phyloP scores from a whole-genome alignment of 2,888 invertebrate species.

The Plebejus argus region DNA sequence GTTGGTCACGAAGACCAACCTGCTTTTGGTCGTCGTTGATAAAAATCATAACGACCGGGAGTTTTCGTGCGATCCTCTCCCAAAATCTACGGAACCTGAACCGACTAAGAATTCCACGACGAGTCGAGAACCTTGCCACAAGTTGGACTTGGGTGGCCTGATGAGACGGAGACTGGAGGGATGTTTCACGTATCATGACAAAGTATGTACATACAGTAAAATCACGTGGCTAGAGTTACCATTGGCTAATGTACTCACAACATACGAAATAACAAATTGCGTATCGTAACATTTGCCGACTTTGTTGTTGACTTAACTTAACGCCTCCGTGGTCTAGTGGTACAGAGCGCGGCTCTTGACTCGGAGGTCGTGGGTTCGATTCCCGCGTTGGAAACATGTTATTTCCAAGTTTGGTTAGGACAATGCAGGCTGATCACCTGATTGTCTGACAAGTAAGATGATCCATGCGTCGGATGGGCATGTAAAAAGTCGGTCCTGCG shows the following conservation, averaged over 20 bases:
- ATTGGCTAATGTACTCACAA: neutral
- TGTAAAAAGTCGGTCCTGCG: no score
- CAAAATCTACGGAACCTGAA: constrained; percentile 78
- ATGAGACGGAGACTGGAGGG: constrained; percentile 85
- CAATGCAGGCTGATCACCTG: no score
- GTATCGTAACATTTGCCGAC: neutral
- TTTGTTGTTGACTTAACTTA: neutral
- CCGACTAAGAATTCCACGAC: constrained; percentile 61
- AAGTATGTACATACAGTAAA: constrained; percentile 61
- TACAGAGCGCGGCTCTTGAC: no score
- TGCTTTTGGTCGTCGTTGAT: constrained; percentile 88
- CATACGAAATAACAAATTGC: neutral
- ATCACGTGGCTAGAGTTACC: no score
- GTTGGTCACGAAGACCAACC: constrained; percentile 88
- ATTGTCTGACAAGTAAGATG: no score
- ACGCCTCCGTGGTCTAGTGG: no score
- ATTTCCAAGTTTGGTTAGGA: no score
- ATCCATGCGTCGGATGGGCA: no score
- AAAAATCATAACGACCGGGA: constrained; percentile 51
- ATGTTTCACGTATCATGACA: constrained; percentile 88
- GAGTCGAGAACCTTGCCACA: constrained; percentile 86
- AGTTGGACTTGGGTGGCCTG: constrained; percentile 85
- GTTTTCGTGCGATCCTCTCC: constrained; percentile 72
- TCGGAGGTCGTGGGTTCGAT: no score
- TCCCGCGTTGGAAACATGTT: no score